Conservation (phyloP, 2,113 vertebrate species). For the Heptranchias perlo region DNA sequence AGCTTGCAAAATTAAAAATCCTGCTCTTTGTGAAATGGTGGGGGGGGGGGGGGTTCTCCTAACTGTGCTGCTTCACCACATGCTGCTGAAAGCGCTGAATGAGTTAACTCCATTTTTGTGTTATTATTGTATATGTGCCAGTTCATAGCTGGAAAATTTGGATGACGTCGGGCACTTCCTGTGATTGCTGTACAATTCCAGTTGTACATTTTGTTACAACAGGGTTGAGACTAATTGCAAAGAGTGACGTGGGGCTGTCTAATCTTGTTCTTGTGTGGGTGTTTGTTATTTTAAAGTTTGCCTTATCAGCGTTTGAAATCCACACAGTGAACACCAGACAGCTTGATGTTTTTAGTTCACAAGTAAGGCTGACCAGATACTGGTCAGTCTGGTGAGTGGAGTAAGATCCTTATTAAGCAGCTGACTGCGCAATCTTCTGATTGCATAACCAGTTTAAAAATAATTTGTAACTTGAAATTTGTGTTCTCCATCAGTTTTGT, state of each 20-base stretch:
- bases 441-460: neutral
- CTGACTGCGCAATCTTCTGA: neutral
- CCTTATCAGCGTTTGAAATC: slow-evolving; percentile 1
- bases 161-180: slow-evolving; percentile 24
- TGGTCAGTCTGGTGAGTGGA: neutral
- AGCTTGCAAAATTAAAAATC: neutral
- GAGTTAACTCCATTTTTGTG: neutral
- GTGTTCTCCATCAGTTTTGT: neutral
- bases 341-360: neutral
- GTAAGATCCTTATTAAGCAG: too few relatives aligned
- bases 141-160: slow-evolving; percentile 7
- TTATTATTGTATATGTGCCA: neutral
- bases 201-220: slow-evolving; percentile 12
- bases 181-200: slow-evolving; percentile 16
- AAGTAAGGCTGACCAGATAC: neutral
- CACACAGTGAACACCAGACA: neutral
- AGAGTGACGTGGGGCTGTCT: neutral
- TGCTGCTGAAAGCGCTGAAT: neutral
- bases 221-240: neutral
- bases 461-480: neutral
- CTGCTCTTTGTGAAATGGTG: neutral
- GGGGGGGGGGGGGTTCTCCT: too few relatives aligned
- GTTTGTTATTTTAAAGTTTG: slow-evolving; percentile 26
- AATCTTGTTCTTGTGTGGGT: neutral
- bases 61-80: neutral